Conservation (phyloP, 2,888 invertebrate species). For the Hermaeophaga mercurialis region DNA sequence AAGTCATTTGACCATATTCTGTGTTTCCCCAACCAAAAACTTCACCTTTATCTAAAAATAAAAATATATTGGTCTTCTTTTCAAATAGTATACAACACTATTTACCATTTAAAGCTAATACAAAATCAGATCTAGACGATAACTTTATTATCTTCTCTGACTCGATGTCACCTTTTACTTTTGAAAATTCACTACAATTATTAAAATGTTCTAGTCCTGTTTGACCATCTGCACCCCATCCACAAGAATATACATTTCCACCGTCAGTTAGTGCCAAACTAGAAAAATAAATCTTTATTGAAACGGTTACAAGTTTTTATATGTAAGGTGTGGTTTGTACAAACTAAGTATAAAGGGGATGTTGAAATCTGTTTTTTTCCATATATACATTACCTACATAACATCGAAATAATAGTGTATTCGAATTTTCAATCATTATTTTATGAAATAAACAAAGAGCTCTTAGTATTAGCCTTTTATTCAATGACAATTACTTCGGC, state of each 20-base stretch:
- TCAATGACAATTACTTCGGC: too few species aligned
- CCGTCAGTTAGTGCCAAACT: conserved; percentile 77
- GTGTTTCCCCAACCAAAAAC: conserved; percentile 97
- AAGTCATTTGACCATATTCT: conserved; percentile 85
- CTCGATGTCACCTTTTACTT: conserved; percentile 80
- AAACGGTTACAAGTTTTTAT: too few species aligned
- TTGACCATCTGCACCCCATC: conserved; percentile 96
- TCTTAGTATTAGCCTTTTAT: too few species aligned
- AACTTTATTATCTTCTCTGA: conserved; percentile 82
- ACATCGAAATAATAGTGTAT: too few species aligned
- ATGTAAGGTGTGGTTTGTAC: too few species aligned
- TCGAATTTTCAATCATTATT: too few species aligned
- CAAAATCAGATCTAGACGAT: conserved; percentile 82
- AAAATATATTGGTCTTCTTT: neutral
- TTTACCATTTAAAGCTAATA: conserved; percentile 82
- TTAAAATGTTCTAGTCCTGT: conserved; percentile 78
- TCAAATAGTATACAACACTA: neutral
- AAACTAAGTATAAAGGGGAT: too few species aligned
- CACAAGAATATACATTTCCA: conserved; percentile 86
- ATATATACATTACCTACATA: too few species aligned
- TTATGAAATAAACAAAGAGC: too few species aligned
- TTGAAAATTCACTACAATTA: conserved; percentile 64
- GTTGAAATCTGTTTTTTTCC: too few species aligned
- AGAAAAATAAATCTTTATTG: too few species aligned
- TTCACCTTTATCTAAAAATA: conserved; percentile 75